Evolutionary conservation across 2,888 invertebrate genomes (phyloP), one percentile per base, ranked within the genome.

Genomic region (Drosophila nigritarsus): DNA sequence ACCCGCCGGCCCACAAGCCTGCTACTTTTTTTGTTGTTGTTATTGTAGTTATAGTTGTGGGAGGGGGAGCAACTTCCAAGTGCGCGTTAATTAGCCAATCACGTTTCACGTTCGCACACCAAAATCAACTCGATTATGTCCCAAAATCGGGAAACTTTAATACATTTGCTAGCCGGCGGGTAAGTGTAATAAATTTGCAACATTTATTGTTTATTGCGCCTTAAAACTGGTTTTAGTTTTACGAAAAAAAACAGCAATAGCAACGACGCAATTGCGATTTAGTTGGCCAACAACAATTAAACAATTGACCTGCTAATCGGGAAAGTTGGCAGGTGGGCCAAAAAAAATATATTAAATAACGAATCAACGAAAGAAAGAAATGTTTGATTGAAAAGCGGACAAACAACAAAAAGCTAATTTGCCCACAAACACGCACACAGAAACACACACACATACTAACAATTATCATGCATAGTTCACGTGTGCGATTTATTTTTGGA

Each of bases 101-200:
- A 40, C 34, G 11, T 65, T 49, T 36, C 13, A 11, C 40, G 27
- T 42, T 42, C 51, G 34, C n/a, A 15, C 11, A 27, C 29, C 30
- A 40, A 27, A 29, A 54, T 30, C 29, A 49, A 34, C 55, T 29
- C 50, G 83, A 91, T 74, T 75, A 93, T 93, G 93, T 91, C 92
- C 89, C 91, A 91, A 86, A 92, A 91, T 94, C 96, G 96, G 94
- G 98, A 98, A 94, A 97, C 97, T 86, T 95, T 98, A 89, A 98
- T 98, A 94, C 98, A 98, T 94, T 96, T 98, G 91, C 94, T 98
- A 91, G 98, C 98, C 93, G 98, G 98, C 95, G 98, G 98, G 98
- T 98, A 95, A 95, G 97, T 95, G 42, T 34, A 53, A 59, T 27
- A 62, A 27, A 55, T 24, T 8, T 45, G 15, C 24, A 24, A 27